phyloP scores from a whole-genome alignment of 2,888 invertebrate genomes.

The Cyaniris semiargus region DNA sequence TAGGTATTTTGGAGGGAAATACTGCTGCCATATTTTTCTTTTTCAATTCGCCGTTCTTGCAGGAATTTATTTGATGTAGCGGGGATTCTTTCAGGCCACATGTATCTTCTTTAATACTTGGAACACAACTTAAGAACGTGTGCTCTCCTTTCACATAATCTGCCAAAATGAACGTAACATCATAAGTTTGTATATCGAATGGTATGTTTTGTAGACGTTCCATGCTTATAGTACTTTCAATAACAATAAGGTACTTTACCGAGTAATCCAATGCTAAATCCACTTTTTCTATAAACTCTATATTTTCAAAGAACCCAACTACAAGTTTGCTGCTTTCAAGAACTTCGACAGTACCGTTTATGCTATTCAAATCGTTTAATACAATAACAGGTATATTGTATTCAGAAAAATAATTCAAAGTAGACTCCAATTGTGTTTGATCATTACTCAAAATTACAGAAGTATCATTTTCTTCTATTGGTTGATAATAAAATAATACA shows the following conservation, averaged over 20 bases:
- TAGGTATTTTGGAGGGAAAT: constrained; percentile 52
- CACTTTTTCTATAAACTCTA: constrained; percentile 29
- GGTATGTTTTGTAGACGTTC: constrained; percentile 44
- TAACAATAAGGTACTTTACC: constrained; percentile 36
- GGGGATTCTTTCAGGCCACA: constrained; percentile 47
- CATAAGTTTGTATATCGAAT: constrained; percentile 44
- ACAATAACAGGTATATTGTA: constrained; percentile 37
- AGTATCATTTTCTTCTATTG: not conserved
- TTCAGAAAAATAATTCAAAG: constrained; percentile 25
- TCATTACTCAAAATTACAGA: not conserved
- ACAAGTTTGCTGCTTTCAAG: constrained; percentile 32
- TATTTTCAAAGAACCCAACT: constrained; percentile 33
- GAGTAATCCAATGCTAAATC: constrained; percentile 23
- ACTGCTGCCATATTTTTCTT: constrained; percentile 35
- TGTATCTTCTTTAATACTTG: constrained; percentile 48
- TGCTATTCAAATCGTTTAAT: constrained; percentile 31
- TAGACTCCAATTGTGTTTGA: not conserved
- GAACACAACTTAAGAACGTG: constrained; percentile 49
- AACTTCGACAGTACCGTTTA: constrained; percentile 36
- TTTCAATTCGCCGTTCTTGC: constrained; percentile 47
- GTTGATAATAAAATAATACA: constrained; percentile 23
- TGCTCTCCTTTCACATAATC: constrained; percentile 38
- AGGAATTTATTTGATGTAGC: constrained; percentile 48
- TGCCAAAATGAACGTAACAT: constrained; percentile 51
- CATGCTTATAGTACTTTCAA: constrained; percentile 32